A percentile compares a stretch with the other conserved stretches of the same genome.
phyloP scores from a whole-genome alignment of 2,113 vertebrate genomes.

The Nycticryphes semicollaris region DNA sequence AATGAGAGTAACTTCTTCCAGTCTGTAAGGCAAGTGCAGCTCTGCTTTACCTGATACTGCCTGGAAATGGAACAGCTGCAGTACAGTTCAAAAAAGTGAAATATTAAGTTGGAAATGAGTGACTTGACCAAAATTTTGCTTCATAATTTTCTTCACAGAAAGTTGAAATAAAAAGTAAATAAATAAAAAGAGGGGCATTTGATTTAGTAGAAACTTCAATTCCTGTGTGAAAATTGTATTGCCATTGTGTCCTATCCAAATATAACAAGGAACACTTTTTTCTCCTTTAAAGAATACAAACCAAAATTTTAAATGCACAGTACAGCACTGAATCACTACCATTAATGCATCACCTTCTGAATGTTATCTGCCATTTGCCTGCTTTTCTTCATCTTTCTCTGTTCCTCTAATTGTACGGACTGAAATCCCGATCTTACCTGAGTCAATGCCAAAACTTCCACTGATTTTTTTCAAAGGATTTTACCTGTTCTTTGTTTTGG shows the following conservation, averaged over 20 bases:
- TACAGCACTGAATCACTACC: not conserved
- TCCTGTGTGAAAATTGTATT: not conserved
- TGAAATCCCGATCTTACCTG: not conserved
- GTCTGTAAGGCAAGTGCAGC: not conserved
- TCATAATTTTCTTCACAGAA: not conserved
- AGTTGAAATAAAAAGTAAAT: not conserved
- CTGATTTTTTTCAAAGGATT: not conserved
- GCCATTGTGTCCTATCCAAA: not conserved
- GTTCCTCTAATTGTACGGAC: not conserved
- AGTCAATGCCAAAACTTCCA: not conserved
- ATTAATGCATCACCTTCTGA: not conserved
- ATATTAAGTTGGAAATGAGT: not conserved
- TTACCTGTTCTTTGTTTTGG: not conserved
- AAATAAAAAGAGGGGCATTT: fast-evolving
- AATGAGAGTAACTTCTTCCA: not conserved
- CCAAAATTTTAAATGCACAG: not conserved
- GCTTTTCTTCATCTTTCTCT: not conserved
- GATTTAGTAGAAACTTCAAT: not conserved
- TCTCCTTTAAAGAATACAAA: not conserved
- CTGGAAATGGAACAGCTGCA: not conserved
- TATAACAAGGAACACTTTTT: not conserved
- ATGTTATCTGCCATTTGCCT: not conserved
- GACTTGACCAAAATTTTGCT: not conserved
- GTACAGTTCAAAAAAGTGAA: not conserved
- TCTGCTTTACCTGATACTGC: not conserved